Base-by-base conservation (phyloP, 2,888 invertebrate species). In the Frankliniella fusca region DNA sequence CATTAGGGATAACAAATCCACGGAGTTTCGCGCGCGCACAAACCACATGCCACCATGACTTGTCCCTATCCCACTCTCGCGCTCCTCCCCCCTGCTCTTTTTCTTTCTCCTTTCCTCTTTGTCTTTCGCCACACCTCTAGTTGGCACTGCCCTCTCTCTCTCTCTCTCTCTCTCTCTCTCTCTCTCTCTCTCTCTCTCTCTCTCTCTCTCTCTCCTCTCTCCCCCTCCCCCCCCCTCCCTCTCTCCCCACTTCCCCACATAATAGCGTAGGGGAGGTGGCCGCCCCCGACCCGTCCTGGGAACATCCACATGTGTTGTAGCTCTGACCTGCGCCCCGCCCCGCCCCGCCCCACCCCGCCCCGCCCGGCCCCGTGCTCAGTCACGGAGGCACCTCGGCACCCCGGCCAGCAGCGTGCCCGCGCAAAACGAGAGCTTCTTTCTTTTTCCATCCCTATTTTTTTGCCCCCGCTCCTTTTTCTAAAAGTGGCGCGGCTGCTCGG, bases 141-240 rank as follows among this genome's bases (percentile, higher is more conserved):
- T 79, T 48, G 48, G 28, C 81, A 70, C n/a, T 76, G 27, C 18
- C 23, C 81, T 7, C 20, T 48, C 50, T 23, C 79, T 7, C 82
- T 28, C 48, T 80, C 50, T 50, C 50, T 50, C 50, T 50, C 50
- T 50, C 50, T 54, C 23, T 54, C 82, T 12, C 50, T 61, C 70
- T 48, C 82, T 80, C 81, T 81, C 80, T 81, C 81, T 38, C 81
- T 65, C 83, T 80, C 83, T 80, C 54, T 81, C 70, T 50, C 50
- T 50, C 50, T 50, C 50, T 50, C 50, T 50, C 50, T 50, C 50
- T 18, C 18, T 18, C 18, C 54, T 54, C 54, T 54, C 54, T 54
- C 54, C 18, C 8, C 18, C 54, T 54, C 54, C 18, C 54, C 18
- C 50, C 15, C 50, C 15, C 50, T 50, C 50, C 15, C 50, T 50